These are phyloP conservation scores for Procavia capensis DNA, from an alignment of 2,113 vertebrate genomes.

Conservation along the genomic window DNA sequence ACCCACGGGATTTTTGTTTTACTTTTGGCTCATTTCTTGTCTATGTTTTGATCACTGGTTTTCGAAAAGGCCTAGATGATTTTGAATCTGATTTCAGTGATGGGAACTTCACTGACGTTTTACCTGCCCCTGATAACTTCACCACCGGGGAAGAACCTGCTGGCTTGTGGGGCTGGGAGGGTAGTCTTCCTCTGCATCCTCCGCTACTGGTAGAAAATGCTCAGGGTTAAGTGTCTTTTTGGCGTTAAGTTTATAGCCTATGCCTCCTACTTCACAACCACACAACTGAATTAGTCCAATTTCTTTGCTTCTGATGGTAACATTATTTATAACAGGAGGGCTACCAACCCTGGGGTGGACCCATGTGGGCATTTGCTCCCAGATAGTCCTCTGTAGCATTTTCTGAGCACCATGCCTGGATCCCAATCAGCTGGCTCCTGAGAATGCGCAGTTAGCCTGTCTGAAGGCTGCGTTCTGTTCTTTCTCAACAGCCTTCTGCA, in stretches of 20 bases:
- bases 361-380: not conserved
- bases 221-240: not conserved
- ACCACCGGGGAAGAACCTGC: not conserved
- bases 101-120: not conserved
- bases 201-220: not conserved
- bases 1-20: not conserved
- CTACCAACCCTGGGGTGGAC: accelerated
- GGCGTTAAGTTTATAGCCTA: not conserved
- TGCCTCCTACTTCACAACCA: not conserved
- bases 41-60: not conserved
- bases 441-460: not conserved
- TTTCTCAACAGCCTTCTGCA: not conserved
- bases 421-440: not conserved
- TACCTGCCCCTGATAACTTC: not conserved
- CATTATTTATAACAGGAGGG: not conserved
- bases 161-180: not conserved
- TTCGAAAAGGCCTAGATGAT: not conserved
- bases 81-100: not conserved
- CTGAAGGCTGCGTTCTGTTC: not conserved
- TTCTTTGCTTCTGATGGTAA: not conserved
- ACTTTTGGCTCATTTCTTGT: too few species aligned
- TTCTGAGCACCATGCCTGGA: not conserved
- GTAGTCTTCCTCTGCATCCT: not conserved
- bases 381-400: not conserved
- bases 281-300: not conserved